Percentiles rank a stretch among this genome's conserved stretches.
Evolutionary conservation across 2,888 invertebrate genomes (phyloP).

Genomic region (Malachius bipustulatus): DNA sequence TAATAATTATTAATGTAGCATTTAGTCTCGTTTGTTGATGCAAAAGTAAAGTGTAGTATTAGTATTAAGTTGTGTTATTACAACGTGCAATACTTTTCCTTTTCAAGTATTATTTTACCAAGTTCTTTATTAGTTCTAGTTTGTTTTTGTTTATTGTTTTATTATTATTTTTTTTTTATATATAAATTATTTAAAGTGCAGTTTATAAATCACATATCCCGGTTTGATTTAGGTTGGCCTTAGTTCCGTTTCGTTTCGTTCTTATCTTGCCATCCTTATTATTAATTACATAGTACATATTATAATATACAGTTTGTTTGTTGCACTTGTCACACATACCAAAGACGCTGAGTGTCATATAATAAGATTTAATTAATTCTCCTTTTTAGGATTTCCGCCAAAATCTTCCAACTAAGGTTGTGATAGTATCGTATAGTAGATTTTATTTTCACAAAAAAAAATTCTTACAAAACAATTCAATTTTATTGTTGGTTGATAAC

Average conservation of each 20-base stretch:
- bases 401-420: conserved; percentile 39
- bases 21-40: no score
- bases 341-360: conserved; percentile 37
- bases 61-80: conserved; percentile 27
- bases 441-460: conserved; percentile 23
- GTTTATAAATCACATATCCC: conserved; percentile 18
- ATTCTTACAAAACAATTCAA: no score
- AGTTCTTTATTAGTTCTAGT: conserved; percentile 30
- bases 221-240: no score
- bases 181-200: conserved; percentile 21
- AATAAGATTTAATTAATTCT: conserved; percentile 20
- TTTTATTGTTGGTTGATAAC: no score
- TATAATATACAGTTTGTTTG: no score
- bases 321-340: conserved; percentile 33
- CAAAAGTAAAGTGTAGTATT: conserved; percentile 34
- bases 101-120: conserved; percentile 32
- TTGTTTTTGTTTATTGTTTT: conserved; percentile 14
- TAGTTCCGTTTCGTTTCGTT: no score
- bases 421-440: conserved; percentile 35
- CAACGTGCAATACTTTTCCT: conserved; percentile 35
- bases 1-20: conserved; percentile 29
- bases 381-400: conserved; percentile 27
- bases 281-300: no score
- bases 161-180: conserved; percentile 11
- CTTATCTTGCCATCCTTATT: conserved; percentile 29